Base-by-base conservation (phyloP, 1,140 invertebrate species). In the Drosophila sechellia region DNA sequence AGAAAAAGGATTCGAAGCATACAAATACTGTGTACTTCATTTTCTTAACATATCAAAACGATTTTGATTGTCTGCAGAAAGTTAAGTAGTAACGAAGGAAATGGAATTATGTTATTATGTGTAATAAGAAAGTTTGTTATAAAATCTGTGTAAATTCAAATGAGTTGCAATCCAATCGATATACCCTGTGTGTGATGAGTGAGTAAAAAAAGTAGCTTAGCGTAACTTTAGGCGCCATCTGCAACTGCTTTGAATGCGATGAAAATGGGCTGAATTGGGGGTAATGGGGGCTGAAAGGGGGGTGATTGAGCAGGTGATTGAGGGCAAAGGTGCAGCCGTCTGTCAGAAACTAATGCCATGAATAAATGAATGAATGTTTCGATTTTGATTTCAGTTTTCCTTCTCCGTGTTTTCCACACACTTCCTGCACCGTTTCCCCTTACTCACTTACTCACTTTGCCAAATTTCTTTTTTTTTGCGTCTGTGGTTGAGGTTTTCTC, bases 361-460 rank as follows among this genome's bases (percentile, higher is more conserved):
- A 76, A 76, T 76, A 74, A 75, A 75, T 76, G 71, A 76, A 76
- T 76, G 72, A 75, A 75, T 76, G 54, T 43, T 74, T 45, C 60
- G 60, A 59, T 50, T 50, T 48, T 42, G 35, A 52, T 73, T 61
- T 49, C 39, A 48, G 55, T 70, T 68, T 35, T 10, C 13, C 34
- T 37, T n/a, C n/a, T 35, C n/a, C 31, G 31, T 31, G 31, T 8
- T 31, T 31, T 31, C 31, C 31, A 3, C 39, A 5, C 20, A 15
- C 22, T 17, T 12, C 12, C 5, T 25, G 4, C 4, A 0, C 2
- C 1, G 5, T 5, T 11, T 1, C 0, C 8, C 8, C 22, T 22
- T 22, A 22, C 20, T 22, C 2, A 11, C 20, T 22, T 1, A 11
- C 12, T 0, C 5, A 13, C 15, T 11, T 15, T n/a, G 0, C 15